Evolutionary conservation across 2,113 vertebrate species (phyloP), one percentile per base, ranked within the genome.

Genomic region (Spheniscus mendiculus): DNA sequence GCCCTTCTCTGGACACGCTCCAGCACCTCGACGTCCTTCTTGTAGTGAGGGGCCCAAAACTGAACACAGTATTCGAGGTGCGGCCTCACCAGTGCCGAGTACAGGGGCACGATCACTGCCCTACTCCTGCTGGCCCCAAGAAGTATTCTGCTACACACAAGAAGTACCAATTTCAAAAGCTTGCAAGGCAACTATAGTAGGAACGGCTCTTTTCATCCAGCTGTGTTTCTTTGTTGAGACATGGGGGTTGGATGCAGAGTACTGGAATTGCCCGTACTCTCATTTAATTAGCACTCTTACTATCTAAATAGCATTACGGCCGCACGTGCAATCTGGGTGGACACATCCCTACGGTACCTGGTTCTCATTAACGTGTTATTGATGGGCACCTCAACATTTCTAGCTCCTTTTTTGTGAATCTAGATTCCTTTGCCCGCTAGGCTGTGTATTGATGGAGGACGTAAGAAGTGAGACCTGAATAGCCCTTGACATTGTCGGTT

Each of bases 251-350:
- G 55, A 21, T 15, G 36, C 22, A 23, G 47, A n/a, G n/a, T 10
- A 22, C n/a, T 36, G 40, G 55, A 42, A 32, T 32, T 50, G 56
- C 58, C 49, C 4, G 1, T 29, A 10, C 32, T 53, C 69, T 47
- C 50, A 4, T 52, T 56, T 21, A 45, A 26, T 70, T 62, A 56
- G 56, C 27, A 5, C 18, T 83, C 32, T 34, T 25, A 4, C 49
- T 63, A 2, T 10, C 56, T 50, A 19, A 34, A 19, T 10, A 21
- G 65, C 49, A 5, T 32, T 44, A 17, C 20, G 38, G 50, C 36
- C 19, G 50, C 50, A 22, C 11, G 1, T 6, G 17, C 73, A 10
- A 1, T 17, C 55, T 26, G 62, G 29, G 36, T 2, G 0, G 61
- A 15, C 14, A 19, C 45, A 58, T n/a, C 78, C 65, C 44, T 63